These are phyloP conservation scores for Pogonomyrmex californicus DNA, from an alignment of 1,140 invertebrate species.

Conservation along the genomic window DNA sequence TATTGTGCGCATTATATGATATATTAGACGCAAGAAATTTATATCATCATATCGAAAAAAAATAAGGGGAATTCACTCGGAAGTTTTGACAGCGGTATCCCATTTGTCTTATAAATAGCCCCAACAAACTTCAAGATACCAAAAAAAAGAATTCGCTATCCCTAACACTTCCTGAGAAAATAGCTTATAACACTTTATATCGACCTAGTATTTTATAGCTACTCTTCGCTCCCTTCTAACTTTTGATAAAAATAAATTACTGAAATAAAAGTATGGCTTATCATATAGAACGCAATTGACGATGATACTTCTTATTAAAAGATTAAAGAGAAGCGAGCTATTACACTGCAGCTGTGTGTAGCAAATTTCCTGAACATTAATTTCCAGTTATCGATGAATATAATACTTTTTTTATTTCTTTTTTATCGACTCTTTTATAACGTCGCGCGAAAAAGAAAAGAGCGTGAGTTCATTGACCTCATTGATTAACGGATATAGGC, in stretches of 20 bases:
- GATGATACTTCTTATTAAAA: background rate
- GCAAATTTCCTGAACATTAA: conserved; percentile 32
- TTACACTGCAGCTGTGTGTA: background rate
- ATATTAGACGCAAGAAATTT: conserved; percentile 10
- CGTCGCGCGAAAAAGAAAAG: background rate
- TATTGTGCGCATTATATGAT: background rate
- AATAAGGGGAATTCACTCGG: background rate
- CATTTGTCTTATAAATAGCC: conserved; percentile 38
- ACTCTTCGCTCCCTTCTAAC: background rate
- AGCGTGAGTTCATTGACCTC: conserved; percentile 21
- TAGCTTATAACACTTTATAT: conserved; percentile 35
- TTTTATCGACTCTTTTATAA: conserved; percentile 25
- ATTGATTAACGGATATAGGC: conserved; percentile 3
- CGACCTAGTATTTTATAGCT: conserved; percentile 36
- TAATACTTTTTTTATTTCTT: conserved; percentile 7
- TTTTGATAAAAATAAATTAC: conserved; percentile 34
- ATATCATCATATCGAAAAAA: conserved; percentile 1
- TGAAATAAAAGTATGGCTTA: background rate
- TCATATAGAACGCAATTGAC: background rate
- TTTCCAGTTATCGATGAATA: conserved; percentile 39
- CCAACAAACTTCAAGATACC: conserved; percentile 21
- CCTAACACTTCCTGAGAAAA: background rate
- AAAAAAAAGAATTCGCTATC: conserved; percentile 30
- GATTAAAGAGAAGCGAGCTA: background rate
- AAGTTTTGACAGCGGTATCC: conserved; percentile 34